A percentile compares a stretch with the other conserved stretches of the same genome.
These are phyloP conservation scores for Teleogryllus occipitalis DNA, from an alignment of 1,140 invertebrate genomes.

Conservation along the genomic window DNA sequence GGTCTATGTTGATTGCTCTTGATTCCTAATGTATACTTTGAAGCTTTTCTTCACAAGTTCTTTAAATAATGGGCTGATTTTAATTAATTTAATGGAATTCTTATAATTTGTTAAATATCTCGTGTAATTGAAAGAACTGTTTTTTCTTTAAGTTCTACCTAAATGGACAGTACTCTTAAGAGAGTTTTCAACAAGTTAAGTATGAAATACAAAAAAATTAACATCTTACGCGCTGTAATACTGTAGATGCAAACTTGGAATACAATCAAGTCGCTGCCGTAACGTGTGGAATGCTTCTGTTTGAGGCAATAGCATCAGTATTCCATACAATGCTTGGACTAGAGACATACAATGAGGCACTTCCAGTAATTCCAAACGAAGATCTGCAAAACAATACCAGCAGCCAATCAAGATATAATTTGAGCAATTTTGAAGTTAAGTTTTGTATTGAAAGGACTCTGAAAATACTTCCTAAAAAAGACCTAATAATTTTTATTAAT, in stretches of 20 bases:
- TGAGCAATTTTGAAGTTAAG: background rate
- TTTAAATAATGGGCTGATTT: no score
- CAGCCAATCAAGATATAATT: slow-evolving; percentile 9
- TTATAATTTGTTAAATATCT: background rate
- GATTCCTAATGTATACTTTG: no score
- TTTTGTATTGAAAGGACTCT: background rate
- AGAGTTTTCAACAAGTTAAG: background rate
- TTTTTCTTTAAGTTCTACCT: background rate
- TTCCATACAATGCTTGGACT: slow-evolving; percentile 84
- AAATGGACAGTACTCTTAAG: background rate
- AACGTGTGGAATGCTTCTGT: slow-evolving; percentile 90
- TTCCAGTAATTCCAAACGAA: slow-evolving; percentile 85
- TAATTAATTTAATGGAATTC: background rate
- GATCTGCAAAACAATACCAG: slow-evolving; percentile 49
- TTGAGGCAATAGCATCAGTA: slow-evolving; percentile 96
- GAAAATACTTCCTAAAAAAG: no score
- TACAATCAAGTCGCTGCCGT: slow-evolving; percentile 77
- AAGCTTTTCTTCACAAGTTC: no score
- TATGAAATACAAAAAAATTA: background rate
- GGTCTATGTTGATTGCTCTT: no score
- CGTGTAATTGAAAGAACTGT: background rate
- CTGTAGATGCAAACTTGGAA: slow-evolving; percentile 54
- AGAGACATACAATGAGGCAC: slow-evolving; percentile 63
- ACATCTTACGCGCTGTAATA: background rate
- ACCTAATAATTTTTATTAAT: no score